Evolutionary conservation across 2,113 vertebrate genomes (phyloP), one percentile per base, ranked within the genome.

Genomic region (Etheostoma spectabile): DNA sequence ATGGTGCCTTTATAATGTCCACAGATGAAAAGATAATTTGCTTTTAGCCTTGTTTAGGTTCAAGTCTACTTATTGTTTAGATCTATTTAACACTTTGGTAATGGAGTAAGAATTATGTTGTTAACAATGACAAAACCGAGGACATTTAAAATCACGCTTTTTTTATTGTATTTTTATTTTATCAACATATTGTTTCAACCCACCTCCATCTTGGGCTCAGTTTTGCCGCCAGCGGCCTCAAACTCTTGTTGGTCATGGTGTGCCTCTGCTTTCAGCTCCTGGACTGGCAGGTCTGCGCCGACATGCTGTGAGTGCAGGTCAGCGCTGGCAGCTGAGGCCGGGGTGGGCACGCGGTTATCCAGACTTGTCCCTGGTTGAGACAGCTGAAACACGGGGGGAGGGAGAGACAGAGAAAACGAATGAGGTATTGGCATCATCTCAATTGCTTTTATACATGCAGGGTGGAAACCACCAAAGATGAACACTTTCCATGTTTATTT

Each of bases 281-380:
- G 91, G 83, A 91, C 83, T 15, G 96, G 95, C 64, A 96, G 91
- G 74, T 99, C 98, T 5, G 96, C 94, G 73, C 94, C 94, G 21
- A 96, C 95, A 79, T 98, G 97, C 92, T 97, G 97, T 12, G 96
- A 95, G 92, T 94, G 96, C 89, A 96, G 93, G 92, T 99, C 98
- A 0, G 92, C 88, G 2, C 94, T 94, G 24, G 97, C 94, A 59
- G 96, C 96, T 2, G 98, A 99, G 68, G 96, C 96, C 12, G 98
- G 98, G 19, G 98, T 99, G 80, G 97, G 97, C 78, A 98, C 96
- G 74, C 96, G 95, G 94, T 96, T 98, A 82, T 99, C 98, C 86
- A 97, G 95, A 90, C 96, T 97, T 88, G 96, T 94, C 77, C 96
- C 96, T 68, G 96, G 93, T 91, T 98, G 97, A 75, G 97, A 97